Evolutionary conservation across 2,113 vertebrate genomes (phyloP), one percentile per base, ranked within the genome.

Genomic region (Laticauda laticaudata): DNA sequence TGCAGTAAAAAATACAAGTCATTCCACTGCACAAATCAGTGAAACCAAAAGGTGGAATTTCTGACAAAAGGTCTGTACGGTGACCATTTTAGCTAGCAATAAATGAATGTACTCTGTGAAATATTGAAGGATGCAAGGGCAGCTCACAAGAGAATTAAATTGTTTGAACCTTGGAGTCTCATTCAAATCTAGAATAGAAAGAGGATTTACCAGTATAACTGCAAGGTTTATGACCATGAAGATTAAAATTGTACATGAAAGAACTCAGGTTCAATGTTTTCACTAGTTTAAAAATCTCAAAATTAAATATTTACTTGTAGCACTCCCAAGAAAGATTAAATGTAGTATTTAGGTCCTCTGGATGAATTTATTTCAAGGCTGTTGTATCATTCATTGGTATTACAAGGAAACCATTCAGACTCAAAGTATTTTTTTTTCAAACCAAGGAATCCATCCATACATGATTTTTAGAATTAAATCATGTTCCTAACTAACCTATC

Each of bases 321-420:
- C 75, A 64, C 43, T 15, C 56, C 55, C 12, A 21, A 20, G 45
- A 87, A 90, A 90, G 55, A 64, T 48, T 39, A 39, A 45, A 86
- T 57, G 15, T 90, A 64, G 86, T 90, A n/a, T 86, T 86, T 53
- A 93, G 88, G 57, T 90, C 89, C 29, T 93, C 51, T 1, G 2
- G 45, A 90, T 90, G 55, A 56, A 51, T 86, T 90, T 57, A 55
- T 24, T 48, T 86, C 90, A 55, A 93, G 75, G 92, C 29, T 85
- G 43, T 53, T 45, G 55, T 90, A 86, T 93, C 92, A 61, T 43
- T 90, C 88, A 48, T 86, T 90, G 88, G 20, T 90, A 90, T 93
- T 86, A 64, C 55, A 93, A 93, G 75, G 55, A 45, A 87, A 61
- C 88, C 75, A 90, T 59, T 92, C 90, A 93, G 54, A 86, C 69